Base-by-base conservation (phyloP, 2,888 invertebrate species). In the Petrolisthes manimaculis region DNA sequence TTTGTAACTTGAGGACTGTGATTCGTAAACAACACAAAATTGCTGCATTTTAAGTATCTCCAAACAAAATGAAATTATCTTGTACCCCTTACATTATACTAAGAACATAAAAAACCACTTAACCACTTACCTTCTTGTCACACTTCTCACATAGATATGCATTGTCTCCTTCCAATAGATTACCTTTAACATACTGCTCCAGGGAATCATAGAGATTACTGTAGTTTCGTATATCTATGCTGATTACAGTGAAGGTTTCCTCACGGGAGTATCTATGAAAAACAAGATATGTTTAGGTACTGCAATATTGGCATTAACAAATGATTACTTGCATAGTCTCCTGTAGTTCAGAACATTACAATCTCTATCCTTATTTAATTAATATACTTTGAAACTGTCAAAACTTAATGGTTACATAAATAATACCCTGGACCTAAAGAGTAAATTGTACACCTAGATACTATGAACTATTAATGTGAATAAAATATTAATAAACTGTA, bases 131-230 rank as follows among this genome's bases (percentile, higher is more conserved):
- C 95, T 99, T 99, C 94, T 98, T 98, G 94, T 98, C 96, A 94
- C 99, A 99, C 94, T 98, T 98, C 94, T 99, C 99, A 95, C 99
- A 99, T 94, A 97, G 97, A 94, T 99, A 99, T 91, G 99, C 99
- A 94, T 99, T 99, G 91, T 98, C 98, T 89, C 99, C 99, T 94
- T 99, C 99, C 91, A 99, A 94, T 91, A 99, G 94, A 94, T 99
- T 99, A 91, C 99, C 99, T 93, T 99, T 97, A 69, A 99, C 98
- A 93, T 99, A 99, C 93, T 99, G 98, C 94, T 99, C 98, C 93
- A 99, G 95, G 78, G 99, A 99, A 94, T 99, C 99, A 92, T 97
- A 96, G 92, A 99, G 95, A 93, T 97, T 97, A 93, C 97, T 97
- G 95, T 99, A 98, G 94, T 99, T 98, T 92, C 98, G 95, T 92